A percentile compares a stretch with the other conserved stretches of the same genome.
These are phyloP conservation scores for Eueremaeus valkanovi DNA, from an alignment of 2,888 invertebrate genomes.

Conservation along the genomic window DNA sequence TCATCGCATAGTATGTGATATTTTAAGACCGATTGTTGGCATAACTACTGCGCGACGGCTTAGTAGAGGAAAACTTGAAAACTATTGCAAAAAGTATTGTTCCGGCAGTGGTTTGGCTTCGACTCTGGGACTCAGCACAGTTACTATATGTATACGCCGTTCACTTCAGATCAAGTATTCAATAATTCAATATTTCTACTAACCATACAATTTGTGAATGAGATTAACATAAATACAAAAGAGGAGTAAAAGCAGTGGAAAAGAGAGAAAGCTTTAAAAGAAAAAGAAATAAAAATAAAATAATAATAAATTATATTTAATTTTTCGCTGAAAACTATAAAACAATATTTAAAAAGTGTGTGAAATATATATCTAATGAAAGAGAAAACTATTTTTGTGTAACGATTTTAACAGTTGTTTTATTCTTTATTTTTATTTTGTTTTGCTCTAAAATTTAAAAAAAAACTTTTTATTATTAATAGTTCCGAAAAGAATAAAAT, in stretches of 20 bases:
- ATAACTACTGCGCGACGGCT: constrained; percentile 13
- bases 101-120: background rate
- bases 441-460: too few relatives aligned
- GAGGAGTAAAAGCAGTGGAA: background rate
- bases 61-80: background rate
- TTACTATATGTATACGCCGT: too few relatives aligned
- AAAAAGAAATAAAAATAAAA: background rate
- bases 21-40: background rate
- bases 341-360: background rate
- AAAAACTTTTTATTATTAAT: too few relatives aligned
- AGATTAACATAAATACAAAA: background rate
- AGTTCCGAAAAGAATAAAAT: background rate
- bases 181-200: background rate
- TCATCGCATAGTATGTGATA: background rate
- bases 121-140: too few relatives aligned
- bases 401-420: too few relatives aligned
- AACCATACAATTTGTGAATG: background rate
- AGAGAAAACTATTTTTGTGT: too few relatives aligned
- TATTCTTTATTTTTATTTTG: too few relatives aligned
- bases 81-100: background rate
- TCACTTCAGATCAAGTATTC: background rate
- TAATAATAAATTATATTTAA: background rate
- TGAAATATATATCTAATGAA: background rate
- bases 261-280: background rate
- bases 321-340: too few relatives aligned